A percentile compares a stretch with the other conserved stretches of the same genome.
phyloP scores from a whole-genome alignment of 2,888 invertebrate species.

The Stenodema calcarata region DNA sequence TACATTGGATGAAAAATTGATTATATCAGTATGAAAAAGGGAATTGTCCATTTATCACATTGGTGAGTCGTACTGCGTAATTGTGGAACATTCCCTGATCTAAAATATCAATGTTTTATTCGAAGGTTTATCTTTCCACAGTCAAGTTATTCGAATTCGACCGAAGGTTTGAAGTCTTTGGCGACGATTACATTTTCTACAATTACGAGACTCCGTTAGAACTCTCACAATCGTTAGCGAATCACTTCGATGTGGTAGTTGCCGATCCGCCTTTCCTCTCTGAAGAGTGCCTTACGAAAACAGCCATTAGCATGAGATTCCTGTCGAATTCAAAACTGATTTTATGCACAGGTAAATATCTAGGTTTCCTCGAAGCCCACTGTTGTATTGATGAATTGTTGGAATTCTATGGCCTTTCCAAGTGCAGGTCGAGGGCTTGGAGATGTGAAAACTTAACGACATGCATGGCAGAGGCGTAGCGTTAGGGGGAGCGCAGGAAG shows the following conservation, averaged over 20 bases:
- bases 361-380: too few relatives aligned
- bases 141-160: slow-evolving; percentile 85
- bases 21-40: too few relatives aligned
- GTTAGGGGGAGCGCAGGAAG: too few relatives aligned
- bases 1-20: not conserved
- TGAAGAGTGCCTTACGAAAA: slow-evolving; percentile 88
- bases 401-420: too few relatives aligned
- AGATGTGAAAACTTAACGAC: too few relatives aligned
- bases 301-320: slow-evolving; percentile 76
- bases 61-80: too few relatives aligned
- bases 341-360: slow-evolving; percentile 78
- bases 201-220: slow-evolving; percentile 84
- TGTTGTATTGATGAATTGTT: too few relatives aligned
- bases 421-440: too few relatives aligned
- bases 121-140: slow-evolving; percentile 63
- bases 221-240: slow-evolving; percentile 68
- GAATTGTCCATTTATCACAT: too few relatives aligned
- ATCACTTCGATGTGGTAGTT: slow-evolving; percentile 80
- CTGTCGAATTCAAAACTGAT: slow-evolving; percentile 78
- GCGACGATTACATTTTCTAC: slow-evolving; percentile 81
- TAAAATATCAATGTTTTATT: not conserved
- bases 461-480: too few relatives aligned
- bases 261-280: slow-evolving; percentile 96
- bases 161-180: slow-evolving; percentile 78
- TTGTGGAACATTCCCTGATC: not conserved